Evolutionary conservation across 37 sponge, comb jelly and placozoan species (phyloP), one percentile per base, ranked within the genome.

Genomic region (Agelas oroides): DNA sequence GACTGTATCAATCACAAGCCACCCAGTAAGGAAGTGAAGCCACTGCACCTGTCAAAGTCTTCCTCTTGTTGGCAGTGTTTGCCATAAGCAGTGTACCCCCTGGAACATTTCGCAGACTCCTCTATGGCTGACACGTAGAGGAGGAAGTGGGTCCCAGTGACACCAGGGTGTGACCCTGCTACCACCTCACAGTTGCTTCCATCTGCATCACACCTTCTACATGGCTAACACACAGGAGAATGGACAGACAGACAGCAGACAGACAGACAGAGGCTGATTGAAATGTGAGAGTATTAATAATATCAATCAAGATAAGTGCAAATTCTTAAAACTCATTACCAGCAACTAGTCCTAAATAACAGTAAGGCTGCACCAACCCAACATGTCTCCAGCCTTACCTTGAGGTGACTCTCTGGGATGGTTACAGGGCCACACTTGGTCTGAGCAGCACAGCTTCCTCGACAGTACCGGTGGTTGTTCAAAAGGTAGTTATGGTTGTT

Each of bases 41-140:
- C 8, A 46, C 46, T 46, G 46, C 70, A 85, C 85, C 85, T 85
- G 70, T 76, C 77, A 60, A 71, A 76, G 12, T 36, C 55, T 1
- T 64, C 36, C 59, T 89, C 89, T 38, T 83, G 89, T 53, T 71
- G 89, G 35, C 89, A 89, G 65, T 89, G 78, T 1, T 67, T 77
- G n/a, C 78, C 78, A 21, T 39, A 57, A 6, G 46, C 79, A 19
- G 31, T 53, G 17, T 39, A 36, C 60, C 80, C 80, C 21, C 40
- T 21, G 31, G 30, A n/a, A 34, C 83, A 81, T 8, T 68, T 38
- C 0, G 52, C 57, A n/a, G n/a, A n/a, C 34, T 81, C 65, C 33
- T 53, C 31, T 24, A 60, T 17, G 20, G 59, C 53, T 60, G 84
- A 83, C 28, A 89, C 78, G 46, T 83, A 89, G 53, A 89, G 70